Conservation (phyloP, 1,140 invertebrate genomes). For the Zophobas atratus region DNA sequence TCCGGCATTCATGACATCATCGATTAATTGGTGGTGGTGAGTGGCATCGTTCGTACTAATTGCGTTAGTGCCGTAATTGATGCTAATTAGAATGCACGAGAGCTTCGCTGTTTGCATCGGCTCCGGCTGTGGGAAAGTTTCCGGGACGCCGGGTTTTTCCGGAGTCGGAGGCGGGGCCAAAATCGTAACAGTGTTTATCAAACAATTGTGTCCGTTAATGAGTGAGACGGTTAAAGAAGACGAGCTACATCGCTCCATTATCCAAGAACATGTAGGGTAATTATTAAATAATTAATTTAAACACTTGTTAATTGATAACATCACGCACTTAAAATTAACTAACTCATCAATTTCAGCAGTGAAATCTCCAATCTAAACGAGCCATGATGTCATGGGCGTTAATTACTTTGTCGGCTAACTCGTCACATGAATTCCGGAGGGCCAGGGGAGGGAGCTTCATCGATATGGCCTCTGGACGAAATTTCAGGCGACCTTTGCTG, state of each 20-base stretch:
- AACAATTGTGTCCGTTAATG: conserved; percentile 20
- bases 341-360: conserved; percentile 47
- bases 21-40: conserved; percentile 1
- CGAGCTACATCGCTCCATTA: not conserved
- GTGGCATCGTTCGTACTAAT: conserved; percentile 1
- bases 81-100: conserved; percentile 18
- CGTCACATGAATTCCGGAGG: conserved; percentile 44
- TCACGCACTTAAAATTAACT: conserved; percentile 54
- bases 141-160: conserved; percentile 3
- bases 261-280: conserved; percentile 35
- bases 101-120: conserved; percentile 20
- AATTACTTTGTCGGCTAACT: conserved; percentile 51
- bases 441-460: conserved; percentile 8
- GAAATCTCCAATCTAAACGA: conserved; percentile 50
- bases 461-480: conserved; percentile 21
- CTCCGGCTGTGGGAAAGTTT: conserved; percentile 17
- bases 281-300: conserved; percentile 54
- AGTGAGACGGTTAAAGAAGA: not conserved
- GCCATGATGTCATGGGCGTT: conserved; percentile 50
- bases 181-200: conserved; percentile 26
- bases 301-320: conserved; percentile 54
- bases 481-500: not conserved
- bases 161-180: not conserved
- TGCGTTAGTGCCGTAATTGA: conserved; percentile 15
- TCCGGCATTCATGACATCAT: conserved; percentile 9